A percentile compares a stretch with the other conserved stretches of the same genome.
Conservation (phyloP, 2,113 vertebrate genomes). For the Hirundichthys speculiger region DNA sequence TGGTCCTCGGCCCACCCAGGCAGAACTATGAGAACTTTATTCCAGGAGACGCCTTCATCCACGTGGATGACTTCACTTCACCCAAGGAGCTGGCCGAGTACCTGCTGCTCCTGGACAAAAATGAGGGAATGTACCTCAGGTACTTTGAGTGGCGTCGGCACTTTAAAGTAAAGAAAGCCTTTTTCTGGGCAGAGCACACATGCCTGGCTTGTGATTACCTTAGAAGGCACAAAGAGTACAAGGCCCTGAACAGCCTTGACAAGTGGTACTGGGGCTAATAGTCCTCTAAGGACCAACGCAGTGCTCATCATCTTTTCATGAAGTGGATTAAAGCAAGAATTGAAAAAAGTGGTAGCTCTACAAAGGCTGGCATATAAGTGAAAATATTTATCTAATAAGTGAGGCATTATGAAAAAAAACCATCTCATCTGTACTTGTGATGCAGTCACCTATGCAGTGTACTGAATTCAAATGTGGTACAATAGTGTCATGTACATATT, state of each 20-base stretch:
- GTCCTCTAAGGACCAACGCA: conserved; percentile 35
- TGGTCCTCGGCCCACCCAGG: conserved; percentile 91
- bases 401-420: conserved; percentile 55
- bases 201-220: conserved; percentile 95
- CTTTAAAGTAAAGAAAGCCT: conserved; percentile 92
- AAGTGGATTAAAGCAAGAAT: conserved; percentile 27
- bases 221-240: conserved; percentile 93
- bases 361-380: conserved; percentile 38
- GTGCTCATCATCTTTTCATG: conserved; percentile 20
- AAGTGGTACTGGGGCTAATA: conserved; percentile 96
- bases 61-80: conserved; percentile 93
- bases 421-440: conserved; percentile 71
- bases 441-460: conserved; percentile 77
- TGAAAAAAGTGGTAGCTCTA: conserved; percentile 11
- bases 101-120: conserved; percentile 93
- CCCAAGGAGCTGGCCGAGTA: conserved; percentile 94
- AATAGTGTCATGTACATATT: conserved; percentile 68
- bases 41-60: conserved; percentile 94
- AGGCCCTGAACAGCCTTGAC: conserved; percentile 91
- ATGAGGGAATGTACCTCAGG: conserved; percentile 91
- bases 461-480: conserved; percentile 68
- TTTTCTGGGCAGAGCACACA: conserved; percentile 96
- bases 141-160: conserved; percentile 96
- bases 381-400: conserved; percentile 69
- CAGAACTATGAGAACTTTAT: conserved; percentile 98